Percentiles rank a stretch among this genome's conserved stretches.
Conservation (phyloP, 1,140 invertebrate genomes). For the Drosophila pseudoobscura region DNA sequence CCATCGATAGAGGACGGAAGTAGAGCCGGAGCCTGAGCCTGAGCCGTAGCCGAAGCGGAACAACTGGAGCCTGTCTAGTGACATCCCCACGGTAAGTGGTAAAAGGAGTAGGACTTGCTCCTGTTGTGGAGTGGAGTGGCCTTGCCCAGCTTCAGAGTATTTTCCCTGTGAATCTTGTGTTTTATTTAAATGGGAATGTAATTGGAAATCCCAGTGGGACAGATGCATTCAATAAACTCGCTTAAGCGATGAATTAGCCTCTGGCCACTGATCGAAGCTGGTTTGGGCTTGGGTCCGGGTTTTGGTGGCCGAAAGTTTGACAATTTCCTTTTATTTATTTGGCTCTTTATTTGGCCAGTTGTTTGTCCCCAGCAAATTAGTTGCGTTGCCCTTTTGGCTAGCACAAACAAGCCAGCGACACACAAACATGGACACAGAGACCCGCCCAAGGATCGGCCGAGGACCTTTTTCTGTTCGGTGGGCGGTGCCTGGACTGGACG, state of each 20-base stretch:
- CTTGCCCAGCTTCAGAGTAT: background rate
- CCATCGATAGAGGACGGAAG: background rate
- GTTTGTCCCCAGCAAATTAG: conserved; percentile 55
- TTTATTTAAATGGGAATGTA: conserved; percentile 2
- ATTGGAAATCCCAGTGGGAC: conserved; percentile 13
- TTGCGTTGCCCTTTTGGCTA: conserved; percentile 61
- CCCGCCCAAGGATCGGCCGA: conserved; percentile 6
- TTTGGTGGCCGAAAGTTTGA: conserved; percentile 16
- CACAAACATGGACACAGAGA: conserved; percentile 29
- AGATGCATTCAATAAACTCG: conserved; percentile 14
- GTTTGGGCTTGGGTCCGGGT: background rate
- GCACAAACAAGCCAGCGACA: conserved; percentile 48
- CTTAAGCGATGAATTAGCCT: conserved; percentile 31
- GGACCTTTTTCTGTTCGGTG: conserved; percentile 55
- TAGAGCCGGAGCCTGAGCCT: too few species aligned
- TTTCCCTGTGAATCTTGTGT: conserved; percentile 10
- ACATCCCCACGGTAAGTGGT: conserved; percentile 29
- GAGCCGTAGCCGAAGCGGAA: too few species aligned
- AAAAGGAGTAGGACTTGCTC: conserved; percentile 2
- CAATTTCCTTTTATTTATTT: conserved; percentile 36
- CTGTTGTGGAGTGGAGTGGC: background rate
- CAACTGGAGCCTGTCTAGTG: conserved; percentile 9
- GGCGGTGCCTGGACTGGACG: background rate
- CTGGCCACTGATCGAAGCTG: conserved; percentile 27
- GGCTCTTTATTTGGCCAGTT: conserved; percentile 33